Conservation (phyloP, 2,888 invertebrate genomes). For the Xanthia icteritia region DNA sequence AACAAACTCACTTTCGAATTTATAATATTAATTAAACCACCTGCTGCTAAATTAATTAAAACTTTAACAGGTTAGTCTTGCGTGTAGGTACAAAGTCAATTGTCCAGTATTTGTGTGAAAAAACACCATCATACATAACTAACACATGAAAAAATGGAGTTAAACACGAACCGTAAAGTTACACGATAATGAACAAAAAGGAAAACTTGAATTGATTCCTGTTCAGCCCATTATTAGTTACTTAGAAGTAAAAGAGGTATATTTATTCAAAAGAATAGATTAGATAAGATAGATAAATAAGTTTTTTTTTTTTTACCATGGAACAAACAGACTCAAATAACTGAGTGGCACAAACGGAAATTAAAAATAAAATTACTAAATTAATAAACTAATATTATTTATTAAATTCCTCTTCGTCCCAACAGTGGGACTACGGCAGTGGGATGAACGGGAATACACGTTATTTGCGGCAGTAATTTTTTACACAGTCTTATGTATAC, state of each 20-base stretch:
- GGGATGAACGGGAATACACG: no score
- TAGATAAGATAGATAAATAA: no score
- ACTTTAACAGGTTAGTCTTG: not conserved
- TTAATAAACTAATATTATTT: no score
- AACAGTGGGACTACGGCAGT: no score
- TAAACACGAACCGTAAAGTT: constrained; percentile 2
- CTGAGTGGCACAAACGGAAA: no score
- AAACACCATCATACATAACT: constrained; percentile 8
- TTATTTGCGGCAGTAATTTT: not conserved
- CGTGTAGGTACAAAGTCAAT: not conserved
- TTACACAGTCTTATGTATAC: no score
- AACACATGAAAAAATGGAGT: not conserved
- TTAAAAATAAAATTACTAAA: no score
- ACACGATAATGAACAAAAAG: not conserved
- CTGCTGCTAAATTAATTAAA: not conserved
- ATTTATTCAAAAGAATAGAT: not conserved
- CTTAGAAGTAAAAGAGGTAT: not conserved
- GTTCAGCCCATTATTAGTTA: not conserved
- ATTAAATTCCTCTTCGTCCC: no score
- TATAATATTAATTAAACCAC: not conserved
- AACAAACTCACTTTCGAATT: no score
- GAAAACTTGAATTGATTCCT: constrained; percentile 14
- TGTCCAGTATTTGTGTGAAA: not conserved
- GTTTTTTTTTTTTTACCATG: no score
- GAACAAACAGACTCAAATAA: no score